Percentiles rank a stretch among this genome's conserved stretches.
These are phyloP conservation scores for Macrotrachela quadricornifera DNA, from an alignment of 1,140 invertebrate species.

Conservation along the genomic window DNA sequence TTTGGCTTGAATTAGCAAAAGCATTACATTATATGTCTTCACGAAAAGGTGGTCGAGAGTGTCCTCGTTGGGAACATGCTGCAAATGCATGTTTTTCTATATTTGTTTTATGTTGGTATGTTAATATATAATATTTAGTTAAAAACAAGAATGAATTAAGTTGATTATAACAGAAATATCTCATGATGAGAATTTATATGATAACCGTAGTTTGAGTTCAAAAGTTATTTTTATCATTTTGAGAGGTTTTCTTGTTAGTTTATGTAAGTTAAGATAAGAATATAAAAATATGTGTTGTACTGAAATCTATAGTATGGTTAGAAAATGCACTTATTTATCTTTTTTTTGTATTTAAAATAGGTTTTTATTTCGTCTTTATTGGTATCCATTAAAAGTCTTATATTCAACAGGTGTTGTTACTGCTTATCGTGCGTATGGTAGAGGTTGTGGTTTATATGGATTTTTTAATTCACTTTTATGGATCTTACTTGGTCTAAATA, in stretches of 20 bases:
- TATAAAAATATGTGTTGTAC: no score
- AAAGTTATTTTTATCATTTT: no score
- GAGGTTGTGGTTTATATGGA: slow-evolving; percentile 13
- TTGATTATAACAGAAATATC: no score
- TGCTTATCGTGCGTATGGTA: slow-evolving; percentile 10
- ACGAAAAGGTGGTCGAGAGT: slow-evolving; percentile 19
- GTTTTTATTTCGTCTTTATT: slow-evolving; percentile 24
- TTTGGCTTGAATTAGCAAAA: slow-evolving; percentile 31
- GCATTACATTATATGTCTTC: slow-evolving; percentile 25
- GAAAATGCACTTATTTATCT: no score
- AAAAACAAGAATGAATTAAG: no score
- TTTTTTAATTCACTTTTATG: slow-evolving; percentile 24
- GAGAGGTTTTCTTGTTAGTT: no score
- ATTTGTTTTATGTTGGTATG: slow-evolving; percentile 26
- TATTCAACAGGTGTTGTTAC: slow-evolving; percentile 18
- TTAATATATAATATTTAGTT: background rate
- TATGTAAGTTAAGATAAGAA: no score
- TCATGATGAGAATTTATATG: no score
- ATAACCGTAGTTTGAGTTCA: no score
- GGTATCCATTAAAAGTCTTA: slow-evolving; percentile 27
- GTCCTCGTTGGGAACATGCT: slow-evolving; percentile 16
- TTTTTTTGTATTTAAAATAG: slow-evolving; percentile 9
- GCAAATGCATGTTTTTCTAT: slow-evolving; percentile 23
- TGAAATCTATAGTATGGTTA: no score
- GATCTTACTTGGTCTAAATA: slow-evolving; percentile 22